phyloP scores from a whole-genome alignment of 2,113 vertebrate genomes.

The Tamias sibiricus region DNA sequence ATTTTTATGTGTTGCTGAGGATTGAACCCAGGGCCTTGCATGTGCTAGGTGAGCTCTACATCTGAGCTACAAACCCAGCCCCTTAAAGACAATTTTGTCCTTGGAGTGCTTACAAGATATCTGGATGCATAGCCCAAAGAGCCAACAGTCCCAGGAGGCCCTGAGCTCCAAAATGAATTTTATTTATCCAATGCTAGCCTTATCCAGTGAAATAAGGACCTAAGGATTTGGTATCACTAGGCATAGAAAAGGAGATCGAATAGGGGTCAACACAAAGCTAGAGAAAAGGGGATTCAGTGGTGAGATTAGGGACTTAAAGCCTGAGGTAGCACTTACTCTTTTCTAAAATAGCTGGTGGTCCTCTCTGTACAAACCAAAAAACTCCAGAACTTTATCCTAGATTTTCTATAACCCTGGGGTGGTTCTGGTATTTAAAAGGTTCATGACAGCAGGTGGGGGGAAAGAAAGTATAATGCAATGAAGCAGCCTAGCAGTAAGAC shows the following conservation, averaged over 20 bases:
- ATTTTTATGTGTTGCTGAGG: no score
- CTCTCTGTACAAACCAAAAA: neutral
- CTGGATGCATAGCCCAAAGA: neutral
- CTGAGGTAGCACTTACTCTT: neutral
- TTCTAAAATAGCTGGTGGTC: neutral
- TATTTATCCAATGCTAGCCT: neutral
- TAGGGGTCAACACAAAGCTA: neutral
- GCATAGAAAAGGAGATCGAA: neutral
- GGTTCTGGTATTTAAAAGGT: slow-evolving; percentile 8
- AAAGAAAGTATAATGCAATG: slow-evolving; percentile 52
- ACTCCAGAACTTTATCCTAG: neutral
- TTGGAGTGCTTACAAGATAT: neutral
- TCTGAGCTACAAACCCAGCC: no score
- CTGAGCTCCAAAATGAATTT: neutral
- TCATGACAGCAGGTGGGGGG: slow-evolving; percentile 21
- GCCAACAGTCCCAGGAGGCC: neutral
- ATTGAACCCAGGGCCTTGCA: no score
- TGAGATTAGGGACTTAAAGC: neutral
- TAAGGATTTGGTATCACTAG: neutral
- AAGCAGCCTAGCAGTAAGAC: slow-evolving; percentile 20
- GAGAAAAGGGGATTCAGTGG: neutral
- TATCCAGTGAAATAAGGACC: neutral
- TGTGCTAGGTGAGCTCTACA: no score
- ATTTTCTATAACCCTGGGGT: neutral
- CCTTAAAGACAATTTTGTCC: neutral